Evolutionary conservation across 2,113 vertebrate genomes (phyloP).

Genomic region (Rhinolophus sinicus): DNA sequence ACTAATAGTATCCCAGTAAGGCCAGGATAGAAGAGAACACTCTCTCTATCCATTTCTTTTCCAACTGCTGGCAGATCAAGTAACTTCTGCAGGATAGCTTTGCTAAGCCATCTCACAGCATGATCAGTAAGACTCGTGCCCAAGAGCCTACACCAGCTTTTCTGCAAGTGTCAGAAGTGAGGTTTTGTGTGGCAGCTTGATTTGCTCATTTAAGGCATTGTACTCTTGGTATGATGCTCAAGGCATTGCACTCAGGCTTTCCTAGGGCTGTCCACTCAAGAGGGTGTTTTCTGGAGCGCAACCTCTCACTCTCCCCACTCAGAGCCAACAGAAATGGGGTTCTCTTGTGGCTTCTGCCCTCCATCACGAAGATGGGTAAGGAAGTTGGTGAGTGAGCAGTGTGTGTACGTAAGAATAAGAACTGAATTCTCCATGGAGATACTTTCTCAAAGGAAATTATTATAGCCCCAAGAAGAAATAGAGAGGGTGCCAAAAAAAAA

Average conservation of each 20-base stretch:
- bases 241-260: background rate
- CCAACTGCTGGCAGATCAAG: conserved; percentile 42
- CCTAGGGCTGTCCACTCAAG: background rate
- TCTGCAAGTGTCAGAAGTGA: conserved; percentile 17
- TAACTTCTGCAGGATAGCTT: conserved; percentile 22
- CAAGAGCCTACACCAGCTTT: conserved; percentile 18
- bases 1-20: conserved; percentile 27
- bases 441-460: background rate
- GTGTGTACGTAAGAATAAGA: background rate
- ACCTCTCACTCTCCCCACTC: background rate
- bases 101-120: background rate
- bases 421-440: background rate
- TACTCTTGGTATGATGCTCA: background rate
- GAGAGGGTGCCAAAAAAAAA: too few species aligned
- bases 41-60: conserved; percentile 27
- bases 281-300: background rate
- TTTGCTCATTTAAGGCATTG: background rate
- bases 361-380: background rate
- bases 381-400: background rate
- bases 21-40: conserved; percentile 40
- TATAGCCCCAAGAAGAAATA: background rate
- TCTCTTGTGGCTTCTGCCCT: background rate
- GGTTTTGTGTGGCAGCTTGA: conserved; percentile 29
- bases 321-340: background rate
- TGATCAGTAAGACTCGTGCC: background rate